Percentiles rank a stretch among this genome's conserved stretches.
These are phyloP conservation scores for Heloderma charlesbogerti DNA, from an alignment of 2,113 vertebrate species.

Conservation along the genomic window DNA sequence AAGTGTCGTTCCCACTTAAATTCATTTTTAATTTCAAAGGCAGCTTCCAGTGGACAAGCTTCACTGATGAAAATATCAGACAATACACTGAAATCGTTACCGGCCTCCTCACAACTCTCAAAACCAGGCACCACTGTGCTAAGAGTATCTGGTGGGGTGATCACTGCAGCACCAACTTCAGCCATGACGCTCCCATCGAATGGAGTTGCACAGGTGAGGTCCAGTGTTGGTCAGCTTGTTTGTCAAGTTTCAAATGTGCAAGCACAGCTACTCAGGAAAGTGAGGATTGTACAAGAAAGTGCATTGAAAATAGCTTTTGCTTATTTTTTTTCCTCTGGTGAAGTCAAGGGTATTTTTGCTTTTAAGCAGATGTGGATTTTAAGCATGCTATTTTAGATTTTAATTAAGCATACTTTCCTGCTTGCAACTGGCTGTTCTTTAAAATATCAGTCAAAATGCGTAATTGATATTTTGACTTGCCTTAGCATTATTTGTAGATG, in stretches of 20 bases:
- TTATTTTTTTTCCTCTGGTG: background rate
- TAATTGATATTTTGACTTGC: background rate
- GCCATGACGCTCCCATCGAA: constrained; percentile 77
- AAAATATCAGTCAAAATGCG: background rate
- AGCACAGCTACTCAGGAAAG: background rate
- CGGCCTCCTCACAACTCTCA: constrained; percentile 86
- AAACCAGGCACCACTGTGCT: constrained; percentile 94
- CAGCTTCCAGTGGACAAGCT: constrained; percentile 80
- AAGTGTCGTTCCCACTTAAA: background rate
- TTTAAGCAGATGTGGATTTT: background rate
- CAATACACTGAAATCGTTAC: constrained; percentile 88
- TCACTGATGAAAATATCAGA: constrained; percentile 94
- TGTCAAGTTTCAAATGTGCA: background rate
- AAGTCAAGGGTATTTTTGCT: background rate
- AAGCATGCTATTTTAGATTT: background rate
- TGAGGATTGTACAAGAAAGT: background rate
- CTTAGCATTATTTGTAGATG: background rate
- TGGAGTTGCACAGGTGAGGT: constrained; percentile 79
- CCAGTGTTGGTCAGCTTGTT: background rate
- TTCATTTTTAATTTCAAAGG: constrained; percentile 77
- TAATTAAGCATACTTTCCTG: background rate
- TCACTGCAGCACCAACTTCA: constrained; percentile 87
- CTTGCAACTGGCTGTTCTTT: background rate
- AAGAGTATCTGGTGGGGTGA: constrained; percentile 93
- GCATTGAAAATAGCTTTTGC: background rate